phyloP scores from a whole-genome alignment of 2,797 vertebrate genomes.

The Sebastolobus alascanus region DNA sequence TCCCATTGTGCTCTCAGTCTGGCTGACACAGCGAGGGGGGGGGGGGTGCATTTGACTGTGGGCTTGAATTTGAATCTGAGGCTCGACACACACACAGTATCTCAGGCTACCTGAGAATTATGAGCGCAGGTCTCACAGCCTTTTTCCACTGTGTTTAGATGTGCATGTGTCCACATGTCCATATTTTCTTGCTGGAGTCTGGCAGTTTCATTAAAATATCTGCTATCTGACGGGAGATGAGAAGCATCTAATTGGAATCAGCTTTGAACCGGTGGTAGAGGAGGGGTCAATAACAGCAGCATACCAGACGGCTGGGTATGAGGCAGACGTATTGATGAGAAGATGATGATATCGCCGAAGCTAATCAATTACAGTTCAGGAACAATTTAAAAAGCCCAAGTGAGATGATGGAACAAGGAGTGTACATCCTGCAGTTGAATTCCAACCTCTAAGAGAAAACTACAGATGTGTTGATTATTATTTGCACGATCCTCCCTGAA shows the following conservation, averaged over 20 bases:
- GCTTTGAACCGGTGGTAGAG: conserved; percentile 8
- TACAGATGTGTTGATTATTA: not conserved
- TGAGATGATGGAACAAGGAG: not conserved
- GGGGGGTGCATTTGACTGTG: conserved; percentile 34
- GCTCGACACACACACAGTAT: not conserved
- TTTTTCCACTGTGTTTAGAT: not conserved
- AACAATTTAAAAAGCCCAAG: conserved; percentile 4
- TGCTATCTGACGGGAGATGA: conserved; percentile 16
- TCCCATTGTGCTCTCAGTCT: conserved; percentile 39
- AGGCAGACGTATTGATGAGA: conserved; percentile 13
- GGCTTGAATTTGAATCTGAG: conserved; percentile 40
- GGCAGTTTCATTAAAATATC: conserved; percentile 8
- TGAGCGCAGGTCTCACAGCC: not conserved
- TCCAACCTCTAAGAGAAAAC: not conserved
- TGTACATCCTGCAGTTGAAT: not conserved
- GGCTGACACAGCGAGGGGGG: conserved; percentile 14
- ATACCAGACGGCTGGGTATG: not conserved
- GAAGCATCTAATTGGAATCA: conserved; percentile 36
- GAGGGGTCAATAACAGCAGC: conserved; percentile 10
- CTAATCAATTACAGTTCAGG: conserved; percentile 16
- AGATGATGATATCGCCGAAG: conserved; percentile 11
- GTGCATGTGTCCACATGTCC: not conserved
- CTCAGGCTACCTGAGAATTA: not conserved
- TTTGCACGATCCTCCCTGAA: not conserved
- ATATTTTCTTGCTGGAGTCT: not conserved